Conservation (phyloP, 2,888 invertebrate species). For the Agrotis clavis region DNA sequence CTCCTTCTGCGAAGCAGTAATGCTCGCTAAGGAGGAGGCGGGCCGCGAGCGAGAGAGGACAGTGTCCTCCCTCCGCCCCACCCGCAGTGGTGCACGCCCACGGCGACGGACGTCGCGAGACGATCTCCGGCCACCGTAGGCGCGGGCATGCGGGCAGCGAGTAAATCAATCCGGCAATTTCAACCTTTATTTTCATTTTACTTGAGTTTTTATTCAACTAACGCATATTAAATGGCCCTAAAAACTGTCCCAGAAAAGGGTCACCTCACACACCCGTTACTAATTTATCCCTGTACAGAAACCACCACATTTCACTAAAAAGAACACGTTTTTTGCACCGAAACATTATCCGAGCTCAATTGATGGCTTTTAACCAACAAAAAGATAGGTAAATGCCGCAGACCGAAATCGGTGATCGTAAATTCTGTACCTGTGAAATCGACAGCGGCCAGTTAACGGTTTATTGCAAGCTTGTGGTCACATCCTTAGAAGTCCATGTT, state of each 20-base stretch:
- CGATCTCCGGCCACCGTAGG: no score
- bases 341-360: slow-evolving; percentile 57
- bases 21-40: no score
- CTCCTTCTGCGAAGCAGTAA: no score
- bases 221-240: not conserved
- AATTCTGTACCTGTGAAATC: slow-evolving; percentile 66
- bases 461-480: slow-evolving; percentile 74
- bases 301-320: slow-evolving; percentile 44
- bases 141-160: no score
- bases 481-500: slow-evolving; percentile 70
- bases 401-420: slow-evolving; percentile 60
- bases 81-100: no score
- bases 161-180: no score
- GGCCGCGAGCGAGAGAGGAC: no score
- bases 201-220: not conserved
- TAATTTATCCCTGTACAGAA: slow-evolving; percentile 27
- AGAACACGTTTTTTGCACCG: slow-evolving; percentile 45
- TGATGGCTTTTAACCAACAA: slow-evolving; percentile 54
- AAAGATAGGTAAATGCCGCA: slow-evolving; percentile 57
- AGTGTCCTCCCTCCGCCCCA: no score
- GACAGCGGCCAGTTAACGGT: slow-evolving; percentile 68
- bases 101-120: no score
- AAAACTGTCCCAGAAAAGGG: not conserved
- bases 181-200: no score
- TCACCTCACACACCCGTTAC: slow-evolving; percentile 11